phyloP scores from a whole-genome alignment of 2,888 invertebrate species.

The Rhagonycha fulva region DNA sequence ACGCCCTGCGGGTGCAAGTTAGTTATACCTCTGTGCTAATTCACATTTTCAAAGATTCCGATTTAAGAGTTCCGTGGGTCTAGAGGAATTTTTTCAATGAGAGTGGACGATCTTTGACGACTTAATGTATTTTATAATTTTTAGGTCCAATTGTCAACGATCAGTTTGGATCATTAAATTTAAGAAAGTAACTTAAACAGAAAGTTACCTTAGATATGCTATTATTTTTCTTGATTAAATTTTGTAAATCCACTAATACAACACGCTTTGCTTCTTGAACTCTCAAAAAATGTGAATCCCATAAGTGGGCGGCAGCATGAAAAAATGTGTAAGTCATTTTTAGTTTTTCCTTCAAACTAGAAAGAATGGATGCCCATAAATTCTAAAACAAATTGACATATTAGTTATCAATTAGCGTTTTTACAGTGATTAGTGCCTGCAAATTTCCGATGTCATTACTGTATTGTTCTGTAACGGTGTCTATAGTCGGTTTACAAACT shows the following conservation, averaged over 20 bases:
- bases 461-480: slow-evolving; percentile 8
- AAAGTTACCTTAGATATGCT: slow-evolving; percentile 13
- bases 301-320: slow-evolving; percentile 36
- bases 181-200: background rate
- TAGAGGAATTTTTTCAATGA: too few relatives aligned
- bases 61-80: too few relatives aligned
- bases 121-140: too few relatives aligned
- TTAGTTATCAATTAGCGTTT: background rate
- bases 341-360: slow-evolving; percentile 33
- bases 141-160: too few relatives aligned
- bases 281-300: slow-evolving; percentile 43
- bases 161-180: too few relatives aligned
- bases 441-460: slow-evolving; percentile 1
- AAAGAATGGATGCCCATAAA: slow-evolving; percentile 38
- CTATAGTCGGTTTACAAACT: slow-evolving; percentile 11
- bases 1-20: too few relatives aligned
- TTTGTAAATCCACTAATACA: slow-evolving; percentile 39
- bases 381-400: slow-evolving; percentile 11
- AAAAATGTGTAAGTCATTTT: slow-evolving; percentile 34
- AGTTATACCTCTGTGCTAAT: too few relatives aligned
- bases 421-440: slow-evolving; percentile 4
- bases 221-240: slow-evolving; percentile 34
- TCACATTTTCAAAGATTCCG: too few relatives aligned
- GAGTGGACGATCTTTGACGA: too few relatives aligned
- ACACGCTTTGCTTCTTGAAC: slow-evolving; percentile 35